phyloP scores from a whole-genome alignment of 2,797 vertebrate species.

The Notamacropus eugenii region DNA sequence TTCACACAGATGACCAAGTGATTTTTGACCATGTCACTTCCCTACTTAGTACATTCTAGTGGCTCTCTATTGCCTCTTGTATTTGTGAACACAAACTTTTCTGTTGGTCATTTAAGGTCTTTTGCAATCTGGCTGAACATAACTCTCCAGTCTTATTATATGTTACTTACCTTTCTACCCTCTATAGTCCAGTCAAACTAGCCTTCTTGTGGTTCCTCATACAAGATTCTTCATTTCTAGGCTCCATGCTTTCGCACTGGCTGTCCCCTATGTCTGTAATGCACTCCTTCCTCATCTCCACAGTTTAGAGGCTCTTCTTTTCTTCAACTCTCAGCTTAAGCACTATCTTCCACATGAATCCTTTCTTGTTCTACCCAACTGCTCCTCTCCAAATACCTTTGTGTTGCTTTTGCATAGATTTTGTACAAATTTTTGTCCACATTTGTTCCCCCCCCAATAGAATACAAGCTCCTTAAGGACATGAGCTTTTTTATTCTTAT shows the following conservation, averaged over 20 bases:
- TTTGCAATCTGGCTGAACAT: background rate
- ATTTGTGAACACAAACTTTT: background rate
- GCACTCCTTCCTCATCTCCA: background rate
- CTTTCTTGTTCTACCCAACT: background rate
- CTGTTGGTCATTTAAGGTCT: background rate
- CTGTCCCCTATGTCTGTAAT: background rate
- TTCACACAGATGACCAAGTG: conserved; percentile 3
- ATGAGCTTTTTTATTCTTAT: background rate
- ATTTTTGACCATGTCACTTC: background rate
- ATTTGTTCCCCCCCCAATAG: background rate
- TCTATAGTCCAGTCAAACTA: background rate
- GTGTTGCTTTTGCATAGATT: background rate
- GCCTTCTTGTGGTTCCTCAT: background rate
- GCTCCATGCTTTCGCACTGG: background rate
- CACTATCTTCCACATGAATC: background rate
- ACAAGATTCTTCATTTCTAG: background rate
- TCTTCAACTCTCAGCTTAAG: background rate
- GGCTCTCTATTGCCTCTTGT: background rate
- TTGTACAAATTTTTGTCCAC: background rate
- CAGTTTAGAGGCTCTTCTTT: background rate
- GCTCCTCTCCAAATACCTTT: background rate
- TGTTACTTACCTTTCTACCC: background rate
- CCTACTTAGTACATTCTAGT: background rate
- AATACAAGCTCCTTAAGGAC: background rate
- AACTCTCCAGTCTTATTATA: background rate